These are phyloP conservation scores for Bhutanitis thaidina DNA, from an alignment of 2,888 invertebrate genomes.

Conservation along the genomic window DNA sequence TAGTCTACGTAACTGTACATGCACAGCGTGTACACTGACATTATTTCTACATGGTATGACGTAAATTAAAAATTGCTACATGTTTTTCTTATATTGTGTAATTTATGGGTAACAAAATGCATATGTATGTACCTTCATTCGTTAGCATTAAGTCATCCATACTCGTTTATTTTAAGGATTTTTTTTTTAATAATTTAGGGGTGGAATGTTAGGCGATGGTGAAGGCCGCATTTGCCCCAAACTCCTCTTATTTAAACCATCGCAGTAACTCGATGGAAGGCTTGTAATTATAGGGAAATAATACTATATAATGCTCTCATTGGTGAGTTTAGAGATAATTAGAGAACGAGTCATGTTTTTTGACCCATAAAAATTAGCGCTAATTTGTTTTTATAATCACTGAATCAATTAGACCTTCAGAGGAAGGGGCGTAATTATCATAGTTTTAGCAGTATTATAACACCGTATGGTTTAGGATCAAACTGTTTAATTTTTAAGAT, in stretches of 20 bases:
- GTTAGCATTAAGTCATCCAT: constrained; percentile 6
- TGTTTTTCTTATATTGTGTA: too few relatives aligned
- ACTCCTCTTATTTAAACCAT: neutral
- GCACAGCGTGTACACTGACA: neutral
- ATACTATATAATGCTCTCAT: constrained; percentile 39
- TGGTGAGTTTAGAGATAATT: constrained; percentile 29
- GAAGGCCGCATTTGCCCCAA: constrained; percentile 23
- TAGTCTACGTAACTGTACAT: too few relatives aligned
- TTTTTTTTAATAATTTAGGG: neutral
- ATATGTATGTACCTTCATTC: neutral
- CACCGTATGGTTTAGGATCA: constrained; percentile 42
- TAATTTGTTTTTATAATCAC: constrained; percentile 16
- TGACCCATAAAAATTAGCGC: neutral
- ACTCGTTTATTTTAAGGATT: constrained; percentile 11
- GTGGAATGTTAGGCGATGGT: constrained; percentile 17
- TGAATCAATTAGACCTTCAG: constrained; percentile 17
- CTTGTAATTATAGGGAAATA: constrained; percentile 7
- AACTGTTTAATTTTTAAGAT: constrained; percentile 34
- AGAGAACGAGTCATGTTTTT: constrained; percentile 28
- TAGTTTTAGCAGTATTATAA: constrained; percentile 73
- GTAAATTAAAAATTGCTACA: too few relatives aligned
- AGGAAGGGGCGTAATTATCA: constrained; percentile 36
- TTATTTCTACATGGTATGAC: neutral
- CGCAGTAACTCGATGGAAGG: neutral
- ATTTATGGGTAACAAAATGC: too few relatives aligned